Percentiles rank a stretch among this genome's conserved stretches.
Conservation (phyloP, 92 coral and sea anemone genomes). For the Porites lobata region DNA sequence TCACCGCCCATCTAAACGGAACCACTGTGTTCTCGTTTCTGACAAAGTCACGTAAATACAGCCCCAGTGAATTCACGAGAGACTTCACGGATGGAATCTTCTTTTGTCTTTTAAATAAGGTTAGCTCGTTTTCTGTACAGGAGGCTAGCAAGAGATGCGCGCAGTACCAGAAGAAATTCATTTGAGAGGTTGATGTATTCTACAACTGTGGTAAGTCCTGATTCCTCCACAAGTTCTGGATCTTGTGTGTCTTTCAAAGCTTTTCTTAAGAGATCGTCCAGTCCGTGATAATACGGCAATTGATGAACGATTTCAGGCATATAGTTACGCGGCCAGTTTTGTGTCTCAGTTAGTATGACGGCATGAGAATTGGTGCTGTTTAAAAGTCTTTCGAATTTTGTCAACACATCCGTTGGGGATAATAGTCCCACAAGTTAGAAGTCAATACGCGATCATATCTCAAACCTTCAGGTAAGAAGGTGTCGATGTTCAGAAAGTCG, state of each 20-base stretch:
- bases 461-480: constrained; percentile 42
- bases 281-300: constrained; percentile 1
- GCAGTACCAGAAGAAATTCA: constrained; percentile 61
- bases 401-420: constrained; percentile 44
- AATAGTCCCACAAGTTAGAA: constrained; percentile 76
- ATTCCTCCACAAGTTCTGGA: constrained; percentile 37
- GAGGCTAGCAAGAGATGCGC: constrained; percentile 63
- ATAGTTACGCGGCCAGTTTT: constrained; percentile 56
- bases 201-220: constrained; percentile 23
- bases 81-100: constrained; percentile 26
- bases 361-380: constrained; percentile 61
- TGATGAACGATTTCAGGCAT: constrained; percentile 4
- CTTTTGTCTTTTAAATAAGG: constrained; percentile 10
- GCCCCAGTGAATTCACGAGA: constrained; percentile 61
- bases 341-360: constrained; percentile 71
- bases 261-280: constrained; percentile 16
- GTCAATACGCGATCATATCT: constrained; percentile 73
- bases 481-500: constrained; percentile 56
- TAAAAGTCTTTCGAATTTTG: constrained; percentile 33
- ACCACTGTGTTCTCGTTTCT: constrained; percentile 67
- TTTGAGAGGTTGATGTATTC: constrained; percentile 63
- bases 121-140: constrained; percentile 13
- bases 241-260: constrained; percentile 73
- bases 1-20: constrained; percentile 70
- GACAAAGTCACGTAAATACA: constrained; percentile 68